Evolutionary conservation across 2,888 invertebrate species (phyloP), one percentile per base, ranked within the genome.

Genomic region (Xestia rhomboidea): DNA sequence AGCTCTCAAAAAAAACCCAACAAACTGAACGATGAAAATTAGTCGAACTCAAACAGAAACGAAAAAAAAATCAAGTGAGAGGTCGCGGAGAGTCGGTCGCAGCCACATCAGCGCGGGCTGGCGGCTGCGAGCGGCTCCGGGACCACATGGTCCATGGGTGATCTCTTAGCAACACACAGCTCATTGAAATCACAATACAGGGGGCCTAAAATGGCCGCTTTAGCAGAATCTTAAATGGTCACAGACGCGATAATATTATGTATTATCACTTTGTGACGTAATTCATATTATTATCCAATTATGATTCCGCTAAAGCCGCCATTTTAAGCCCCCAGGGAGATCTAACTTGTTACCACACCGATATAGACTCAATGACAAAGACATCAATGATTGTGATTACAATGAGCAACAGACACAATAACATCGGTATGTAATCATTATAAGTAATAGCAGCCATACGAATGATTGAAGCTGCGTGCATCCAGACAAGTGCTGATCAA

Each of bases 131-230:
- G 90, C 90, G 87, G 88, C 88, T 89, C 89, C 71, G 0, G 27
- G 27, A 82, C 88, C 90, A 90, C 90, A 93, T 94, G 94, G 92
- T 89, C 93, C 93, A 92, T 90, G 85, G 79, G 68, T 88, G 88
- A 83, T 81, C 69, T 72, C 75, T 67, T 84, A 76, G 74, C 60
- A n/a, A 68, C 68, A 76, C n/a, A 64, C 34, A 15, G 34, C 60
- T 24, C 73, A 54, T 51, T 81, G 79, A 13, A 70, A 64, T 34
- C 88, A 88, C 83, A 77, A 80, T 18, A 24, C 49, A 49, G 46
- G 46, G 15, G 5, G 46, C 21, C 46, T 1, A 21, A 49, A 18
- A 49, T 49, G 46, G 18, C 46, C 46, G 46, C 46, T 18, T 46
- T 46, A 46, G 46, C 18, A 6, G 46, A 46, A 46, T 18, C 18